phyloP scores from a whole-genome alignment of 2,797 vertebrate species.

The Poecile montanus region DNA sequence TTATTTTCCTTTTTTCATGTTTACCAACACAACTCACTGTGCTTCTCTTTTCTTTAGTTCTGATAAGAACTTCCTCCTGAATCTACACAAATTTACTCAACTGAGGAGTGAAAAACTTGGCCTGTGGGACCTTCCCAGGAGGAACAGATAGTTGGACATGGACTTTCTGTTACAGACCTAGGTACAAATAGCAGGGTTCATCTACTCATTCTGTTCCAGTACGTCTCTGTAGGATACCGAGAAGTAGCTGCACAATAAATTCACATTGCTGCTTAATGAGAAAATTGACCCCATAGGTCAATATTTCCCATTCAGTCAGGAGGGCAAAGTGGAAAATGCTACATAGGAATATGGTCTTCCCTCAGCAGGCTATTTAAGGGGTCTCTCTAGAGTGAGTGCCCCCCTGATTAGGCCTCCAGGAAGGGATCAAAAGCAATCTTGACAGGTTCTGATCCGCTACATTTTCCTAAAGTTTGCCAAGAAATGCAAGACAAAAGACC shows the following conservation, averaged over 20 bases:
- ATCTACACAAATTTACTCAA: neutral
- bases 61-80: neutral
- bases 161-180: neutral
- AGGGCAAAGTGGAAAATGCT: neutral
- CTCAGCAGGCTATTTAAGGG: neutral
- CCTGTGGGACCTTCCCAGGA: neutral
- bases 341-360: rapidly evolving
- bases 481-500: neutral
- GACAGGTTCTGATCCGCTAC: neutral
- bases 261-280: neutral
- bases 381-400: neutral
- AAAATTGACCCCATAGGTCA: neutral
- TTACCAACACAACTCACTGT: neutral
- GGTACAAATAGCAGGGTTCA: neutral
- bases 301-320: neutral
- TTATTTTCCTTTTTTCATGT: neutral
- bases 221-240: neutral
- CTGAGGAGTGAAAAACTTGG: neutral
- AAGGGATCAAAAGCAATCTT: neutral
- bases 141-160: neutral
- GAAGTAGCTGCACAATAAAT: neutral
- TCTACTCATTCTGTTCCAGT: neutral
- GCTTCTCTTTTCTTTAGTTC: neutral
- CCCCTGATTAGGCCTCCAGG: neutral
- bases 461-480: neutral